phyloP scores from a whole-genome alignment of 2,113 vertebrate species.

The Nannobrachium achirus region DNA sequence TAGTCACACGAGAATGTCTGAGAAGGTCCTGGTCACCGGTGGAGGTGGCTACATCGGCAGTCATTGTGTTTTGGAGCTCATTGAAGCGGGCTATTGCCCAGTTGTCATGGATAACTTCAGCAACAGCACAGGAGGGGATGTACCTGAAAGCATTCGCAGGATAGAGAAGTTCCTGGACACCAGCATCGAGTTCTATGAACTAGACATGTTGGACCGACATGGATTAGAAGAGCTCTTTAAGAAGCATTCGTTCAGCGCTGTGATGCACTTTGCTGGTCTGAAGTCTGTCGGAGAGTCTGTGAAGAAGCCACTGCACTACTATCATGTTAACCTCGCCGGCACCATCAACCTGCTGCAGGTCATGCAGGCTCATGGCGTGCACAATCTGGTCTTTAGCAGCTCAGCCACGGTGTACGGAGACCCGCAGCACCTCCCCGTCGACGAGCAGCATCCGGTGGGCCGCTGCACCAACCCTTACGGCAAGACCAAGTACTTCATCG shows the following conservation, averaged over 20 bases:
- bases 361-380: conserved; percentile 89
- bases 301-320: conserved; percentile 92
- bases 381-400: conserved; percentile 96
- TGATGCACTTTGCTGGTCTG: conserved; percentile 95
- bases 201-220: conserved; percentile 87
- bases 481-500: conserved; percentile 97
- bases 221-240: conserved; percentile 86
- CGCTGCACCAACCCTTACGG: conserved; percentile 97
- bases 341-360: conserved; percentile 94
- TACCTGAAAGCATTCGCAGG: conserved; percentile 88
- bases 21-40: conserved; percentile 93
- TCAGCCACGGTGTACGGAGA: conserved; percentile 95
- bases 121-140: conserved; percentile 82
- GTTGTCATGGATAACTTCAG: conserved; percentile 95
- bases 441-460: conserved; percentile 89
- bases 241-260: conserved; percentile 88
- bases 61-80: conserved; percentile 93
- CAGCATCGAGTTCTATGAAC: conserved; percentile 87
- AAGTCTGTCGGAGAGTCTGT: conserved; percentile 97
- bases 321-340: conserved; percentile 93
- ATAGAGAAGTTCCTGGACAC: conserved; percentile 84
- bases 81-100: conserved; percentile 86
- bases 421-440: conserved; percentile 89
- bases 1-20: conserved; percentile 75
- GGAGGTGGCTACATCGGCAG: conserved; percentile 97